Conservation (phyloP, 1,140 invertebrate genomes). For the Thaumetopoea pityocampa region DNA sequence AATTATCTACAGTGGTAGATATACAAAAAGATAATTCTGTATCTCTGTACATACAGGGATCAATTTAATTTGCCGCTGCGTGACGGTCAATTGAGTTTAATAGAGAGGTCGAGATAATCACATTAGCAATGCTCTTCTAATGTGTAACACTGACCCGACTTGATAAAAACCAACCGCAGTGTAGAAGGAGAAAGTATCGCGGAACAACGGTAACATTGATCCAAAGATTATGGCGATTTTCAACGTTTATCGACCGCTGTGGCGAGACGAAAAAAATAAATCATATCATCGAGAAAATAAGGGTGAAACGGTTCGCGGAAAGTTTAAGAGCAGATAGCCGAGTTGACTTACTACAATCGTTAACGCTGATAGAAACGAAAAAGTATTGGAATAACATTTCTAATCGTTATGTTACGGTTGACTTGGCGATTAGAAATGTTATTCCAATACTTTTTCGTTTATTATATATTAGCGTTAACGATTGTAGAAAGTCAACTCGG, state of each 20-base stretch:
- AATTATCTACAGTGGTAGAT: too few relatives aligned
- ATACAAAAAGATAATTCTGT: too few relatives aligned
- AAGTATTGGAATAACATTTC: too few relatives aligned
- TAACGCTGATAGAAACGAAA: slow-evolving; percentile 30
- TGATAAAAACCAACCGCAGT: not conserved
- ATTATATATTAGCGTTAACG: too few relatives aligned
- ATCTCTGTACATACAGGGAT: slow-evolving; percentile 4
- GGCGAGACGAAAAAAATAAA: slow-evolving; percentile 9
- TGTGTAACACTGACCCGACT: slow-evolving; percentile 29
- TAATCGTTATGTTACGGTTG: too few relatives aligned
- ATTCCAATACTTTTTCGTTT: too few relatives aligned
- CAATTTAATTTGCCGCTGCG: slow-evolving; percentile 2
- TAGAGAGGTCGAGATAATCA: slow-evolving; percentile 62
- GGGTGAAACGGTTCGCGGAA: slow-evolving; percentile 24
- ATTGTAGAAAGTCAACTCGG: too few relatives aligned
- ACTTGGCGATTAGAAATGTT: too few relatives aligned
- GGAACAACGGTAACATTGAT: not conserved
- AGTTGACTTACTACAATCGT: slow-evolving; percentile 24
- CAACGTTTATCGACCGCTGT: slow-evolving; percentile 6
- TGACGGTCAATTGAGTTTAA: slow-evolving; percentile 51
- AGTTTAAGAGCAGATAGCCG: slow-evolving; percentile 26
- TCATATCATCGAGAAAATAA: slow-evolving; percentile 11
- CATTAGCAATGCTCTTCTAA: slow-evolving; percentile 51
- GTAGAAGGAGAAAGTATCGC: slow-evolving; percentile 8
- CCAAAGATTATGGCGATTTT: slow-evolving; percentile 9